A percentile compares a stretch with the other conserved stretches of the same genome.
Conservation (phyloP, 2,888 invertebrate genomes). For the Cataglyphis cursor region DNA sequence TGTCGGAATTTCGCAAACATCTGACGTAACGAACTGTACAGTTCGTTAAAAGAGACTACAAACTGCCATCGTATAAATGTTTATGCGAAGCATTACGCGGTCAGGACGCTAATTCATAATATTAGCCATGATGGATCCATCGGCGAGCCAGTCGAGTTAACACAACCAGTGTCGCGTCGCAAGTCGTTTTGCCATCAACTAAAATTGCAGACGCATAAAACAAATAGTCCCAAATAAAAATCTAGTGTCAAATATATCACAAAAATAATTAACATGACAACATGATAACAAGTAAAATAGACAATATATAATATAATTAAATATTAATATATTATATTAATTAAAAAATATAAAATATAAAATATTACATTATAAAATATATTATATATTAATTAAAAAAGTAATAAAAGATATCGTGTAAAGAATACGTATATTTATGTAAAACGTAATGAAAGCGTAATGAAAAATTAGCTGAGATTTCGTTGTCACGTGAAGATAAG, state of each 20-base stretch:
- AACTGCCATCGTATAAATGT: constrained; percentile 36
- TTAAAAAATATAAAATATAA: background rate
- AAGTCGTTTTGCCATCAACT: constrained; percentile 4
- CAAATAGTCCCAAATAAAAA: background rate
- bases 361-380: background rate
- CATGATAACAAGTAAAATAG: background rate
- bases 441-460: background rate
- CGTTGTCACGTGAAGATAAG: background rate
- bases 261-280: background rate
- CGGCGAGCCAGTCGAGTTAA: constrained; percentile 36
- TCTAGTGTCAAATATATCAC: background rate
- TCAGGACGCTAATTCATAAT: constrained; percentile 46
- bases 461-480: background rate
- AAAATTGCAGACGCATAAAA: constrained; percentile 6
- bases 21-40: constrained; percentile 13
- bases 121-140: constrained; percentile 44
- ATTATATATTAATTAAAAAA: background rate
- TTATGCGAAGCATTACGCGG: constrained; percentile 17
- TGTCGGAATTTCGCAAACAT: background rate
- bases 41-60: constrained; percentile 12
- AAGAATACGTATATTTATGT: background rate
- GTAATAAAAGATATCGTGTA: background rate
- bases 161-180: constrained; percentile 1
- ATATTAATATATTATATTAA: background rate
- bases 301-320: background rate